Evolutionary conservation across 92 coral and sea anemone genomes (phyloP).

Genomic region (Virgularia gustaviana): DNA sequence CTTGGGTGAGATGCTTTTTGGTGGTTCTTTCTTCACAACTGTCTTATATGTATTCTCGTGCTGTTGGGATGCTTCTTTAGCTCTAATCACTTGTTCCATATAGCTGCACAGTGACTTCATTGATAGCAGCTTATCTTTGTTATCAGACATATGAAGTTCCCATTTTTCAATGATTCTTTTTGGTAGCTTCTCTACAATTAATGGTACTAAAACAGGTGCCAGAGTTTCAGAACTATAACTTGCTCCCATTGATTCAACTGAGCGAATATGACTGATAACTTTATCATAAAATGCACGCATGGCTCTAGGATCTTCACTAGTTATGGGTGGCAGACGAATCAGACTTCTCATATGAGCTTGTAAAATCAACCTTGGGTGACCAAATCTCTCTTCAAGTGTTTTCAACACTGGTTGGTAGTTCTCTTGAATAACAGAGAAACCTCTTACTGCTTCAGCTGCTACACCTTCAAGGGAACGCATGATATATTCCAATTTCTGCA

Average conservation of each 20-base stretch:
- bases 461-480: constrained; percentile 39
- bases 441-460: constrained; percentile 38
- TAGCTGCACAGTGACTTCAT: neutral
- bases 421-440: constrained; percentile 21
- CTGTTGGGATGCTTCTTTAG: constrained; percentile 6
- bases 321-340: constrained; percentile 5
- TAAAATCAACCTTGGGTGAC: constrained; percentile 40
- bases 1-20: neutral
- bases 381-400: constrained; percentile 38
- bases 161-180: constrained; percentile 4
- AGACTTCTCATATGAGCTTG: constrained; percentile 41
- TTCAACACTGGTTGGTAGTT: constrained; percentile 29
- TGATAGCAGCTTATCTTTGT: neutral
- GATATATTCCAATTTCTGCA: constrained; percentile 38
- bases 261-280: constrained; percentile 31
- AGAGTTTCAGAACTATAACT: constrained; percentile 13
- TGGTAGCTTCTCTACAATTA: constrained; percentile 6
- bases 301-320: constrained; percentile 19
- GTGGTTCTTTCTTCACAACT: neutral
- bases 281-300: constrained; percentile 37
- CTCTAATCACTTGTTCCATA: constrained; percentile 15
- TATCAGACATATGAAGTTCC: constrained; percentile 9
- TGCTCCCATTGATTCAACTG: constrained; percentile 27
- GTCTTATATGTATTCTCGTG: neutral
- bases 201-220: constrained; percentile 13